Base-by-base conservation (phyloP, 2,888 invertebrate species). In the Harpagoxenus sublaevis region DNA sequence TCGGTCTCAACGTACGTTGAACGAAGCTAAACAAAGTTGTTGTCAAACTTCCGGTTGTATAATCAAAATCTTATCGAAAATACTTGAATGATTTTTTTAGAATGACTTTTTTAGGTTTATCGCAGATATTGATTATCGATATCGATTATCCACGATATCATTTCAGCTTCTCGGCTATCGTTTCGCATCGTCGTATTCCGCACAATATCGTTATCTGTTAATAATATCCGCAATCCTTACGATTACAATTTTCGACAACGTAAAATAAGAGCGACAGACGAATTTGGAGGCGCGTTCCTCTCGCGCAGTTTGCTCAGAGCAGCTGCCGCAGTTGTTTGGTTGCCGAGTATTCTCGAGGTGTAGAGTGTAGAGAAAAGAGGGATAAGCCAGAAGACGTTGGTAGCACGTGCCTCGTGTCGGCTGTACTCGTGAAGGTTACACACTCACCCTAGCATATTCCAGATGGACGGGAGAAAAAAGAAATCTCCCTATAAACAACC, bases 321-420 rank as follows among this genome's bases (percentile, higher is more conserved):
- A 94, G 94, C 94, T 94, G 94, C 92, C 91, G 90, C 93, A 93
- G 92, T 93, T 93, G 93, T 91, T 90, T 91, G 92, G 92, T 91
- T 92, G 91, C 85, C 88, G 90, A 88, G 89, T 86, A 83, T 85
- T 87, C 89, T 78, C 66, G 85, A 87, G 87, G 83, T 73, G 86
- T n/a, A 74, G 83, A 84, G 83, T 73, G 86, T n/a, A 74, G 83
- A 84, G 87, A 89, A 89, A 90, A 88, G 90, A 90, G 87, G 91
- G 92, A 91, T 90, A 90, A 92, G 88, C 87, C 86, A 83, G 87
- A 89, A 91, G 91, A 92, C 90, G 85, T 90, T 89, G 87, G 84
- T 82, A 93, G 93, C 93, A 93, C 93, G 93, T 93, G 94, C 94
- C 92, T 89, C 88, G 89, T 88, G 92, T 92, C 92, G 93, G 93